Evolutionary conservation across 2,797 vertebrate species (phyloP).

Genomic region (Emydoidea blandingii): DNA sequence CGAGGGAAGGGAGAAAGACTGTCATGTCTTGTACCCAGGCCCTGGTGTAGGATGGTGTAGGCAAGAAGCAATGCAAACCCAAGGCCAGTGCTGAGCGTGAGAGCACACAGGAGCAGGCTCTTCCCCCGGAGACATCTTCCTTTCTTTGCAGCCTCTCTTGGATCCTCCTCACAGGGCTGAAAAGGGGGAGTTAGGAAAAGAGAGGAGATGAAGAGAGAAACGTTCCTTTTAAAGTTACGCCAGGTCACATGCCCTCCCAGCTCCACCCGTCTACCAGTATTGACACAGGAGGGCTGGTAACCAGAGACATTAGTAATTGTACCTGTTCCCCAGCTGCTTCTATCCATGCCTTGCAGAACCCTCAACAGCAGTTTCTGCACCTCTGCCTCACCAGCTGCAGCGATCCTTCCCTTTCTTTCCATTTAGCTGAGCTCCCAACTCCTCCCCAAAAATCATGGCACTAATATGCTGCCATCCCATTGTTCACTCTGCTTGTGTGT

Average conservation of each 20-base stretch:
- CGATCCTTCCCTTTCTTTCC: neutral
- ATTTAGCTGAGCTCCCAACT: neutral
- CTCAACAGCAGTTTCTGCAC: neutral
- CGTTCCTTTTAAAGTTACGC: neutral
- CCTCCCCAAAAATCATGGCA: neutral
- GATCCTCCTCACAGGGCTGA: slow-evolving; percentile 60
- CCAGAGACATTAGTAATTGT: neutral
- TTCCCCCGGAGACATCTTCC: neutral
- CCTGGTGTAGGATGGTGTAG: slow-evolving; percentile 68
- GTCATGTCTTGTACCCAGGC: slow-evolving; percentile 70
- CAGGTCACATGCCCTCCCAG: neutral
- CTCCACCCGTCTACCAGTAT: neutral
- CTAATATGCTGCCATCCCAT: neutral
- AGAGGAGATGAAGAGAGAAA: slow-evolving; percentile 28
- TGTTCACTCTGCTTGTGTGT: neutral
- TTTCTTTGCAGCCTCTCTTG: slow-evolving; percentile 2
- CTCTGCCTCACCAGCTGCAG: neutral
- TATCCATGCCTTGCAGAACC: neutral
- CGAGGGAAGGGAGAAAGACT: neutral
- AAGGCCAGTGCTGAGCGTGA: slow-evolving; percentile 64
- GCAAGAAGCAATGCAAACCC: slow-evolving; percentile 67
- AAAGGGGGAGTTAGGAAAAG: slow-evolving; percentile 20
- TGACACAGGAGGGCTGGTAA: neutral
- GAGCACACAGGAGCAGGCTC: slow-evolving; percentile 30
- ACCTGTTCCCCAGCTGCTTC: neutral